Percentiles rank a stretch among this genome's conserved stretches.
phyloP scores from a whole-genome alignment of 2,113 vertebrate genomes.

The Zosterops pallidus region DNA sequence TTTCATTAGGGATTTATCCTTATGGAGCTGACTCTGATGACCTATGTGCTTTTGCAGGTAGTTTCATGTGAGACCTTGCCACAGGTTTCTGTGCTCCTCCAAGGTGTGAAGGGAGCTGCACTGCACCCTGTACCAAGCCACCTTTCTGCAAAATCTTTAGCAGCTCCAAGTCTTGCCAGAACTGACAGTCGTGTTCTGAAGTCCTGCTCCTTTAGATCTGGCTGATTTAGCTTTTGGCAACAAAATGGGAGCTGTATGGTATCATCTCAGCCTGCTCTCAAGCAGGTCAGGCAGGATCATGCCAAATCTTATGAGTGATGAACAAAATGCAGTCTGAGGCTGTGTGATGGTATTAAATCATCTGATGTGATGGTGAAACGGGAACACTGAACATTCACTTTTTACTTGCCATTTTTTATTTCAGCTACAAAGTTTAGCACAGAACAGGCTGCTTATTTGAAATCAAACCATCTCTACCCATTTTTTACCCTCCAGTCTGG shows the following conservation, averaged over 20 bases:
- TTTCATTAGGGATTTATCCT: background rate
- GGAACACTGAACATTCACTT: background rate
- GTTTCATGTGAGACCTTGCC: background rate
- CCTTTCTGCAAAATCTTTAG: background rate
- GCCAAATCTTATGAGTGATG: background rate
- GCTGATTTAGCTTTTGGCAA: background rate
- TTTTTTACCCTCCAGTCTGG: background rate
- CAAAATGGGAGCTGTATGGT: background rate
- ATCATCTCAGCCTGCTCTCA: background rate
- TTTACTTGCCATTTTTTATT: background rate
- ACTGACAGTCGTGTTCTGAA: background rate
- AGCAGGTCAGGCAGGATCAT: background rate
- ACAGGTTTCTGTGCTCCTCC: background rate
- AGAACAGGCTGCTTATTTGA: background rate
- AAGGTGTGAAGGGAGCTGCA: background rate
- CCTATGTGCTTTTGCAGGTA: background rate
- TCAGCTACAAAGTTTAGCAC: accelerated
- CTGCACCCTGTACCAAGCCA: background rate
- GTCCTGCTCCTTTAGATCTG: background rate
- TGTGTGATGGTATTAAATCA: background rate
- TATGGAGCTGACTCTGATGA: background rate
- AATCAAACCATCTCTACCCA: background rate
- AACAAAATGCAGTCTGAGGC: background rate
- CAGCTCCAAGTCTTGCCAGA: background rate
- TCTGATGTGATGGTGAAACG: background rate